A percentile compares a stretch with the other conserved stretches of the same genome.
phyloP scores from a whole-genome alignment of 35 echinoderm and acorn worm species.

The Hemicentrotus pulcherrimus region DNA sequence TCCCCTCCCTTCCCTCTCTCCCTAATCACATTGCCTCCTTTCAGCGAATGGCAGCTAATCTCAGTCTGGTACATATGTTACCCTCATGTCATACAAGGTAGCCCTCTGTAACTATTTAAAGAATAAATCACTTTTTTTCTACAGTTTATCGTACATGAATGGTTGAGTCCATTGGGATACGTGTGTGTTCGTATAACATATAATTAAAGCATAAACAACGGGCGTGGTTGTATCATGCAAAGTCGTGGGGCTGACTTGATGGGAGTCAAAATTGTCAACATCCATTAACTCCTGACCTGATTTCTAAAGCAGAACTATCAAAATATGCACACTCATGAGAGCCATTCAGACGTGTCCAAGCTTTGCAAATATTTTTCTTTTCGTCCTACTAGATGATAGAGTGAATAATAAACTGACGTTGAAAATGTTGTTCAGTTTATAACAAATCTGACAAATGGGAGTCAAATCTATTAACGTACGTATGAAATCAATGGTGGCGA shows the following conservation, averaged over 20 bases:
- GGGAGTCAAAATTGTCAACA: constrained; percentile 11
- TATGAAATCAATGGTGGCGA: neutral
- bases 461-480: neutral
- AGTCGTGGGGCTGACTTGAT: neutral
- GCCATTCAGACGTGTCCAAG: neutral
- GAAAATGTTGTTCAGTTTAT: neutral
- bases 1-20: neutral
- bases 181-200: neutral
- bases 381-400: neutral
- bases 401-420: neutral
- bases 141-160: neutral
- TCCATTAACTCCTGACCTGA: constrained; percentile 10
- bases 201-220: constrained; percentile 13
- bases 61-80: neutral
- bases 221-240: constrained; percentile 8
- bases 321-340: neutral
- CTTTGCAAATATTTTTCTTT: neutral
- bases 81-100: neutral
- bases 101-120: neutral
- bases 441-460: neutral
- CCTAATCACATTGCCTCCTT: neutral
- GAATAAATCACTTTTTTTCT: neutral
- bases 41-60: neutral
- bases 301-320: constrained; percentile 19
- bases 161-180: neutral